Evolutionary conservation across 2,888 invertebrate genomes (phyloP), one percentile per base, ranked within the genome.

Genomic region (Tillus elongatus): DNA sequence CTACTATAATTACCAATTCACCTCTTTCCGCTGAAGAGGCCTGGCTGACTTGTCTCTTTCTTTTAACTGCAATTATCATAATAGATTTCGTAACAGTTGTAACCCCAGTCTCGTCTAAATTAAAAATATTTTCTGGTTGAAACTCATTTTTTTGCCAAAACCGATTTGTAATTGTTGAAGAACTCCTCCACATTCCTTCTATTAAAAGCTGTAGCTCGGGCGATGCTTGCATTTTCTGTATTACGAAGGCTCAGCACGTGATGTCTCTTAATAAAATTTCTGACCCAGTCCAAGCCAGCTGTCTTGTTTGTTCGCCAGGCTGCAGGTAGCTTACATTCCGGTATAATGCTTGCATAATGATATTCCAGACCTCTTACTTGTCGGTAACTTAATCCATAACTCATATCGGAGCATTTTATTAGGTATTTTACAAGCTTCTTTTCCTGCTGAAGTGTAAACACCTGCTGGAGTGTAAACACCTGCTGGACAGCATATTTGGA

Each of bases 181-280:
- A 19, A 19, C 24, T 19, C 24, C 24, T 19, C 24, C 24, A 19
- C 24, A 19, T 19, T 19, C 24, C 24, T 19, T n/a, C n/a, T 19
- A n/a, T 19, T 19, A 19, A 19, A 19, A 8, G 24, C 24, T 19
- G 24, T 19, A 19, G 6, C 6, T 19, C 24, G 24, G 24, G 24
- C 24, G 24, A 19, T n/a, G n/a, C 24, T n/a, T 19, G 24, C n/a
- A 19, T 19, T 19, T 19, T 19, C 24, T 19, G 24, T 6, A 6
- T 19, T 19, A n/a, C 24, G 6, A 19, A 19, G 24, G 24, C 24
- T 19, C 24, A 19, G n/a, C 24, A 8, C 24, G 6, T 19, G 24
- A 19, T 19, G 24, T 19, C 24, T 6, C 6, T 19, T 8, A 6
- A 19, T 8, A 19, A 19, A 19, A 19, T 19, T 19, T n/a, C 24